Conservation (phyloP, 2,797 vertebrate species). For the Phrynocephalus vlangalii region DNA sequence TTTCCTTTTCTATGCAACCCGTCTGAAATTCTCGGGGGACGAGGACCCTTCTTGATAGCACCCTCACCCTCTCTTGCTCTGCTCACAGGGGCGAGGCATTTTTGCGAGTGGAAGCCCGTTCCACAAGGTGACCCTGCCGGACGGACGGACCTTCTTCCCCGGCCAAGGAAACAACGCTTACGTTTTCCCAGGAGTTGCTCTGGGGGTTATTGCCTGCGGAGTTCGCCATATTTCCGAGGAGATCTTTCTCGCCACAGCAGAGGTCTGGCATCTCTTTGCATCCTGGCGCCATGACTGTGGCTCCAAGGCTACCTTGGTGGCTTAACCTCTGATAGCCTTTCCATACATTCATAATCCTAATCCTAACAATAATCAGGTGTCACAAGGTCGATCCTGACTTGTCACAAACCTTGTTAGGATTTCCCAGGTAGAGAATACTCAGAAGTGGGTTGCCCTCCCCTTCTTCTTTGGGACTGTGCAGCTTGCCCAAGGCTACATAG, state of each 20-base stretch:
- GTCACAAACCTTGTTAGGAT: no score
- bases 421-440: no score
- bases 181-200: constrained; percentile 94
- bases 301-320: not conserved
- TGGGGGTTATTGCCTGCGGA: constrained; percentile 91
- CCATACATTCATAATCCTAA: no score
- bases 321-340: not conserved
- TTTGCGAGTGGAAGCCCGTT: constrained; percentile 98
- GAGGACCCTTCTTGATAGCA: not conserved
- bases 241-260: constrained; percentile 94
- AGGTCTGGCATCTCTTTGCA: constrained; percentile 77
- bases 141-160: constrained; percentile 91
- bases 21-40: no score
- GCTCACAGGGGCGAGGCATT: constrained; percentile 89
- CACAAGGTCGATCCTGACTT: no score
- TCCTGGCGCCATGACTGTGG: not conserved
- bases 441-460: no score
- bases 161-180: constrained; percentile 99
- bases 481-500: no score
- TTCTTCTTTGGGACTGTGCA: no score
- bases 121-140: constrained; percentile 88
- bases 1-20: not conserved
- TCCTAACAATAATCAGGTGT: no score
- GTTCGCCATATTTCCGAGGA: constrained; percentile 94
- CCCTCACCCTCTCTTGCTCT: constrained; percentile 42